Base-by-base conservation (phyloP, 1,140 invertebrate genomes). In the Drosophila busckii region DNA sequence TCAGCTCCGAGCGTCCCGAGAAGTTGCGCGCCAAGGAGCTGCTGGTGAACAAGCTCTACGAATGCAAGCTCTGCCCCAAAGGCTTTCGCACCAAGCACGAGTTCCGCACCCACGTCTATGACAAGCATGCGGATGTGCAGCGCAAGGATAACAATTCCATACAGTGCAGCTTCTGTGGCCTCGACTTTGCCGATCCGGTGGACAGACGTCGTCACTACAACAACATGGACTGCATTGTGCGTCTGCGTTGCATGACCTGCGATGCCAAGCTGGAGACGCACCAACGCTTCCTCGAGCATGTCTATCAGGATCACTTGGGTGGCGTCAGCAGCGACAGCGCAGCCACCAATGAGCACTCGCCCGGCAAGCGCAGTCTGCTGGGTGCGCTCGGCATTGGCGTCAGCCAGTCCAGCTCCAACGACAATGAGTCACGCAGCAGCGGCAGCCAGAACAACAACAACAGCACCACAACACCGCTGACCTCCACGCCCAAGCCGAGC, bases 151-250 rank as follows among this genome's bases (percentile, higher is more conserved):
- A 68, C 38, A 65, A 69, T 9, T 70, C 76, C 7, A 83, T 64
- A 22, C 69, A 84, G 29, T 87, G 86, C 42, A 80, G 71, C 41
- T 87, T 85, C 37, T 87, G 86, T 34, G 76, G 68, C 6, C n/a
- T 85, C 25, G 85, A 87, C 49, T 66, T 87, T 55, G 84, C 78
- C 12, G 86, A 87, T 71, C 70, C 86, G 1, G 68, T 68, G 4
- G 84, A 85, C 34, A 61, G 86, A 6, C 84, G 83, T 1, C 86
- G 86, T 2, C 86, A 87, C 32, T 87, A 87, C 42, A 87, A 87
- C 44, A 87, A 87, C 35, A 86, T 87, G 80, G 86, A 86, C 17
- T 87, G 86, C 35, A 87, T 87, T 50, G 83, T 87, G 2, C 69
- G 73, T 2, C 19, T 87, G 17, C 80, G 84, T n/a, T 87, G 86